Base-by-base conservation (phyloP, 1,140 invertebrate genomes). In the Drosophila albomicans region DNA sequence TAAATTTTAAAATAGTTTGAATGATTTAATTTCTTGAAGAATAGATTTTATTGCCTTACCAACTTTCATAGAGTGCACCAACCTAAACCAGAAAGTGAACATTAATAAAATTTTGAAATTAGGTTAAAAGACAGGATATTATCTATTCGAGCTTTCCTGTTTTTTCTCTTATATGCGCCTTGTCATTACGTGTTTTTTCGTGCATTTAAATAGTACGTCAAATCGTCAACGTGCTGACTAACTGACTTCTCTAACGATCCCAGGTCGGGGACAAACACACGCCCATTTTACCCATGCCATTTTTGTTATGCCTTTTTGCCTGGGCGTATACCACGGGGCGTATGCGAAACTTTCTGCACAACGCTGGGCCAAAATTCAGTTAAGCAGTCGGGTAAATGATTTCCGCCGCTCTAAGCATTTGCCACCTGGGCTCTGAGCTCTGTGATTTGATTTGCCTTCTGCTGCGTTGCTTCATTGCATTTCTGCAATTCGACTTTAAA, bases 351-450 rank as follows among this genome's bases (percentile, higher is more conserved):
- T 41, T 62, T 38, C 7, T 32, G 51, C 62, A 58, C 25, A 11
- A 20, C 25, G 28, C 10, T n/a, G 32, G 59, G 11, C 10, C 1
- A 13, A 78, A 89, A 85, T 78, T 69, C 66, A 79, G 80, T 84
- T 88, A 87, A 71, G 58, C 54, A 13, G 15, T 52, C 66, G 52
- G 52, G 74, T 62, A 82, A 78, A 87, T 87, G 79, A 87, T 87
- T 87, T 87, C 72, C 82, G 82, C 71, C 67, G 72, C 66, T 75
- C 71, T 82, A 74, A 87, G 76, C 82, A 86, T 77, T 82, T 82
- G 68, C 66, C 67, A 61, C 63, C 82, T 86, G 20, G 4, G 25
- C 15, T 56, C 82, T 86, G 20, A 3, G 25, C 15, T 56, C 7
- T 15, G 13, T 61, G 57, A 32, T 63, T 71, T 35, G 61, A 25